Base-by-base conservation (phyloP, 1,140 invertebrate species). In the Musca domestica region DNA sequence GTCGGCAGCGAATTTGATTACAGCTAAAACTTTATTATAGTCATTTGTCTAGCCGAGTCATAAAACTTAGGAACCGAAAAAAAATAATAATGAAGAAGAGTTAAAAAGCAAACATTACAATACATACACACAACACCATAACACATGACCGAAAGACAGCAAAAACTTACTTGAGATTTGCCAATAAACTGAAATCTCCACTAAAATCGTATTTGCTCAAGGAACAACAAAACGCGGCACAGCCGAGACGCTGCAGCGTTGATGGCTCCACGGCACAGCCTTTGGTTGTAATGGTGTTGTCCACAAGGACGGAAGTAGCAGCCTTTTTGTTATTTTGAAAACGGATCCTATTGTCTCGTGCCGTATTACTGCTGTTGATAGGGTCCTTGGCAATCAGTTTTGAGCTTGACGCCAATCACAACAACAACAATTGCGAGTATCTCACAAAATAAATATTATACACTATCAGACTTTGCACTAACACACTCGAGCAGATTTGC, bases 91-190 rank as follows among this genome's bases (percentile, higher is more conserved):
- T n/a, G n/a, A n/a, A n/a, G n/a, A n/a, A n/a, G n/a, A n/a, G n/a
- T n/a, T n/a, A n/a, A 25, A 34, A 30, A 61, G 34, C 41, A 64
- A 64, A 48, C 17, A 63, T 4, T n/a, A 51, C 34, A 41, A n/a
- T n/a, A n/a, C 4, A 9, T 41, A 7, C 34, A 41, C 34, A 41
- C 34, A 5, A 12, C 6, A 41, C 34, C 19, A 51, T 20, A 19
- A 51, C 17, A 51, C 17, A 51, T n/a, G 17, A 20, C 5, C 3
- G 12, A 5, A 51, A 12, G 12, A 41, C 6, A 25, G 56, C 52
- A 54, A 56, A 47, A 15, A 78, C 77, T 80, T 76, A 80, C 77
- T 80, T 79, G 23, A 80, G 73, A 75, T 79, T 75, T 72, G 77
- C 72, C 71, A 80, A 76, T 63, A 80, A 74, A 73, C 74, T 76